Conservation (phyloP, 2,113 vertebrate genomes). For the Sus scrofa region DNA sequence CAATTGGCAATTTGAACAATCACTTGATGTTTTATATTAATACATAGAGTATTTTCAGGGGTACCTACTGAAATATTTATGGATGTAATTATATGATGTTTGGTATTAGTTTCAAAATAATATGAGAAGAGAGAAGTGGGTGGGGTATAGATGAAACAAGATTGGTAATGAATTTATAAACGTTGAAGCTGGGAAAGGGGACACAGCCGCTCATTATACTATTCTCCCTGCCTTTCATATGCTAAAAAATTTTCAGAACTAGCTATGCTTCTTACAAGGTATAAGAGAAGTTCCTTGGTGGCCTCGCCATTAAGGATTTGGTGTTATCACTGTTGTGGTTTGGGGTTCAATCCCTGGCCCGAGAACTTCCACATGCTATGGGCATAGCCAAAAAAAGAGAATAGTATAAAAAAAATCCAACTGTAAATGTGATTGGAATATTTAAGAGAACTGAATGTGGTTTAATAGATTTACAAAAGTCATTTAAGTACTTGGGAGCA, state of each 20-base stretch:
- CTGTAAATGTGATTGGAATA: background rate
- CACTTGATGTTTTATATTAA: background rate
- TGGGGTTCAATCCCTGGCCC: no score
- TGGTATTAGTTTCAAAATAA: slow-evolving; percentile 10
- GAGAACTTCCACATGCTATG: no score
- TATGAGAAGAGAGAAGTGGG: background rate
- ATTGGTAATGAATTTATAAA: background rate
- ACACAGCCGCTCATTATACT: background rate
- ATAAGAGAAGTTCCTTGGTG: background rate
- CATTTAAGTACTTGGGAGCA: background rate
- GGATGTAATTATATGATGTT: background rate
- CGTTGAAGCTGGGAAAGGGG: background rate
- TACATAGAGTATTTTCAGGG: background rate
- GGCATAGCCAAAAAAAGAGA: no score
- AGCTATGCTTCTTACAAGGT: background rate
- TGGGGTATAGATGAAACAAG: background rate
- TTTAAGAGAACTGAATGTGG: background rate
- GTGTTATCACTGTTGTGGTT: no score
- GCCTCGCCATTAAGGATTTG: no score
- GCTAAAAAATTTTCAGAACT: background rate
- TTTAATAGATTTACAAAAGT: background rate
- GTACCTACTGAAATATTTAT: background rate
- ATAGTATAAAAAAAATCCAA: background rate
- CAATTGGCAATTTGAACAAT: background rate
- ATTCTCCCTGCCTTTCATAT: background rate